Evolutionary conservation across 2,113 vertebrate genomes (phyloP), one percentile per base, ranked within the genome.

Genomic region (Microcebus lehilahytsara): DNA sequence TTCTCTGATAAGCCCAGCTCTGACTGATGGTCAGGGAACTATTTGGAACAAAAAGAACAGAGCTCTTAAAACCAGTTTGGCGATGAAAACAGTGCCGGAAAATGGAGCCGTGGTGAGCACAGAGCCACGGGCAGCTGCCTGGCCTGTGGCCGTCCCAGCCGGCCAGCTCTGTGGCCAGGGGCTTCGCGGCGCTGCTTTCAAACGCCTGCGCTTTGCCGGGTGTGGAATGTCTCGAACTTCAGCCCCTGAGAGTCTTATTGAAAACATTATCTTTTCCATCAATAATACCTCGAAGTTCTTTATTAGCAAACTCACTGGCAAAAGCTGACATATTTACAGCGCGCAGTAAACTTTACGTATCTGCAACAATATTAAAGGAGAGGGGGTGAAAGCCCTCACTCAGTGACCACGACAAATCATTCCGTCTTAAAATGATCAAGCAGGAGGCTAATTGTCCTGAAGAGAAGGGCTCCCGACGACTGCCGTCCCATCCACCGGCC

Each of bases 241-340:
- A 96, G 60, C 6, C 97, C 84, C 19, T 0, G 85, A 77, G 37
- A 93, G 95, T 97, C 98, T 99, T 98, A 98, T 98, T 99, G 98
- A 98, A 98, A 99, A 98, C 98, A 99, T 99, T 98, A 98, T 98
- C 98, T 98, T 98, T 96, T 95, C 98, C 98, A 99, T 99, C 98
- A 98, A 99, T 99, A 98, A 98, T 98, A 97, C 98, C 91, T 83
- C 94, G 89, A 96, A 96, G 97, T 98, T 98, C 98, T 98, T 99
- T 98, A 98, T 99, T 98, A 99, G 98, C 96, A 97, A 98, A 98
- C 97, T 97, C 97, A 95, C 69, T 97, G 98, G 98, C 98, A 97
- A 97, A 98, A 98, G 95, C 98, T 98, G 99, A 98, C 99, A 98
- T 99, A 98, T 99, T 99, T 99, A 99, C 98, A 98, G 97, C 98